These are phyloP conservation scores for Magallana gigas DNA, from an alignment of 1,140 invertebrate species.

Conservation along the genomic window DNA sequence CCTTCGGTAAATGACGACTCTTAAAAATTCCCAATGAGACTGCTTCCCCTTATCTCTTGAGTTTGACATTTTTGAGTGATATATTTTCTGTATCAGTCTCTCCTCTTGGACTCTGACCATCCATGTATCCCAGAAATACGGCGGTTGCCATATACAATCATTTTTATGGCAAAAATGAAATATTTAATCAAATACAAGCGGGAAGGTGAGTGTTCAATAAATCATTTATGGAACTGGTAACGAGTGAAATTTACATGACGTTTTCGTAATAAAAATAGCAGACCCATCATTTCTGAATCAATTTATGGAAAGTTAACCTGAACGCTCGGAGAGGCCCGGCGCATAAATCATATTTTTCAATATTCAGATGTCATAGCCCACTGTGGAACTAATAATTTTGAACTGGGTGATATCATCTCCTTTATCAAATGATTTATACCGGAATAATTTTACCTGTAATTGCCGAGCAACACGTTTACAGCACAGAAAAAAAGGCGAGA, in stretches of 20 bases:
- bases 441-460: constrained; percentile 34
- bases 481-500: constrained; percentile 8
- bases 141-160: constrained; percentile 23
- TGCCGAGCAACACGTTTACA: constrained; percentile 19
- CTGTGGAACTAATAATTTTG: constrained; percentile 30
- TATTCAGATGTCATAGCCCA: constrained; percentile 39
- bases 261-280: constrained; percentile 32
- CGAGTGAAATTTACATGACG: constrained; percentile 35
- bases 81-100: constrained; percentile 16
- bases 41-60: background rate
- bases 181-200: constrained; percentile 36
- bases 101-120: background rate
- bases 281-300: constrained; percentile 31
- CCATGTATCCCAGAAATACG: constrained; percentile 27
- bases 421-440: constrained; percentile 37
- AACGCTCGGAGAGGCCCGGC: background rate
- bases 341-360: constrained; percentile 41
- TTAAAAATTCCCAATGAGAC: background rate
- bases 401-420: constrained; percentile 35
- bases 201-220: constrained; percentile 24
- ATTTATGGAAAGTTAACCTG: constrained; percentile 38
- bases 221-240: constrained; percentile 24
- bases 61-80: constrained; percentile 14
- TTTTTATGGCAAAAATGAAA: constrained; percentile 32
- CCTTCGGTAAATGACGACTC: background rate